Evolutionary conservation across 1,140 invertebrate species (phyloP).

Genomic region (Batillaria attramentaria): DNA sequence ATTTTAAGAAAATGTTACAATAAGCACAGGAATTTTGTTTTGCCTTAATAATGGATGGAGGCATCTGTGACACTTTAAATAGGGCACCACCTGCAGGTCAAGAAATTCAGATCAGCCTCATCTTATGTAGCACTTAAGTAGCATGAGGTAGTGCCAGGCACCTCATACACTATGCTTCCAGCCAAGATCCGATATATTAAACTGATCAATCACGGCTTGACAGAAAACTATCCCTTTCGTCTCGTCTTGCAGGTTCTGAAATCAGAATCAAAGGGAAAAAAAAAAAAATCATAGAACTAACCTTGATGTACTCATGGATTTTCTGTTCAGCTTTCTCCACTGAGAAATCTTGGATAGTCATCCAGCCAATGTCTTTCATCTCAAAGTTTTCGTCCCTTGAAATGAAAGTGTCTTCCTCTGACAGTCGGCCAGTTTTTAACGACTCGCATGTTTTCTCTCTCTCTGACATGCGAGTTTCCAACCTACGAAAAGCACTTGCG

Average conservation of each 20-base stretch:
- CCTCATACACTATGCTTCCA: too few relatives aligned
- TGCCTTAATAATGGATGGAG: too few relatives aligned
- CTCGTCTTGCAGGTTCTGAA: not conserved
- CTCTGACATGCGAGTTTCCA: constrained; percentile 62
- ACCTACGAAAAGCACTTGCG: constrained; percentile 57
- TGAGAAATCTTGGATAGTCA: constrained; percentile 66
- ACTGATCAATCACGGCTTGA: too few relatives aligned
- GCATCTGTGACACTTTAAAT: too few relatives aligned
- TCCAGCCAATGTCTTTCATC: constrained; percentile 69
- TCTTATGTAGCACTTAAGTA: too few relatives aligned
- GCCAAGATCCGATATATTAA: not conserved
- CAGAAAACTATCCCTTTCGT: not conserved
- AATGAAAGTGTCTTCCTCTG: constrained; percentile 53
- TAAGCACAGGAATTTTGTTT: too few relatives aligned
- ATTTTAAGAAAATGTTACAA: too few relatives aligned
- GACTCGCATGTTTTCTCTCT: constrained; percentile 62
- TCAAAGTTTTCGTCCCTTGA: constrained; percentile 61
- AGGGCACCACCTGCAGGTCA: too few relatives aligned
- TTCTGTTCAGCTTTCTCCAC: constrained; percentile 63
- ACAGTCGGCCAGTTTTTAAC: constrained; percentile 48
- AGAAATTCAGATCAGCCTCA: too few relatives aligned
- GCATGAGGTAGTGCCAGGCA: too few relatives aligned
- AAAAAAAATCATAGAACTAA: constrained; percentile 28
- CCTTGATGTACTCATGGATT: constrained; percentile 70
- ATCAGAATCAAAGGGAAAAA: not conserved